Evolutionary conservation across 2,888 invertebrate species (phyloP), one percentile per base, ranked within the genome.

Genomic region (Polydrusus tereticollis): DNA sequence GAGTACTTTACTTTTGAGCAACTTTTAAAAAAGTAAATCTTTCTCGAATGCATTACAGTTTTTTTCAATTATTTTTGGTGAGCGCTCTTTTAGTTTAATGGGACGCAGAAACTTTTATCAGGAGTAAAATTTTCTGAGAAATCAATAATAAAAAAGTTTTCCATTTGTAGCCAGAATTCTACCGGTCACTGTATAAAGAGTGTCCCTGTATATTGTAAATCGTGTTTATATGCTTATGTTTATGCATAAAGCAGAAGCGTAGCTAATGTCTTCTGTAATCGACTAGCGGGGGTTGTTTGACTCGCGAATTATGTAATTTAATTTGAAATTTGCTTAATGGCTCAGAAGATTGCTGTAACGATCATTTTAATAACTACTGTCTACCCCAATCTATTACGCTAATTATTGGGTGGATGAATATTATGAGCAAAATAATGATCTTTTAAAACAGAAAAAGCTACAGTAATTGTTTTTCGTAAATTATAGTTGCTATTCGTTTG

Each of bases 241-340:
- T 83, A 83, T 83, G 82, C 81, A 83, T 82, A 80, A 77, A 76
- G 77, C 77, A 80, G 77, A 80, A 78, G 80, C 75, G 74, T 74
- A 62, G 67, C 78, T 76, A 80, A 81, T 80, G 69, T 77, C 76
- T 80, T 81, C 80, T 81, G 80, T 82, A 83, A 83, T 82, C 82
- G 82, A 78, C 75, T 77, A 75, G 29, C 38, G 50, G 68, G 73
- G 76, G 71, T 57, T 69, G 62, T 64, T 70, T 67, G 57, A 68
- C 45, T 68, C 41, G 68, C 67, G 52, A 67, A 77, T 80, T 76
- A 77, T 76, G 81, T 82, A 80, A 83, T 83, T 83, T 81, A 82
- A 84, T 84, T 84, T 81, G 81, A 82, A 83, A 82, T 83, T 81
- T 80, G 79, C 73, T 78, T 80, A 83, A 84, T 83, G 83, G 79